phyloP scores from a whole-genome alignment of 2,888 invertebrate species.

The Tetheella fluctuosa region DNA sequence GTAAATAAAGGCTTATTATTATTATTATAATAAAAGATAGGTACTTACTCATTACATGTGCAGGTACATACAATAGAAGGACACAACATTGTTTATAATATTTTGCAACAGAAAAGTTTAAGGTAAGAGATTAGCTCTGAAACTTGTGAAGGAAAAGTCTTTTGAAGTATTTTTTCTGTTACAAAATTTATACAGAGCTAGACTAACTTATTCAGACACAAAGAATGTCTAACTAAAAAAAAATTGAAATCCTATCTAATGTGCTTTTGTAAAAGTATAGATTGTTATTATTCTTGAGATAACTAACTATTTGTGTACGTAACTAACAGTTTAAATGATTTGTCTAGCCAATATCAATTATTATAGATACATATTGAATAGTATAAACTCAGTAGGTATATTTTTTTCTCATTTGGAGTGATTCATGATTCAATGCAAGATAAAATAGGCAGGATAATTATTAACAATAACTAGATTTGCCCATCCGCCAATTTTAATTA shows the following conservation, averaged over 20 bases:
- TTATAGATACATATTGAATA: slow-evolving; percentile 2
- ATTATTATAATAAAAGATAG: slow-evolving; percentile 22
- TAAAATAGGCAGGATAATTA: background rate
- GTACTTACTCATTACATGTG: slow-evolving; percentile 32
- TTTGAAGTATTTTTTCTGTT: background rate
- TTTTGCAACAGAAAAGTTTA: slow-evolving; percentile 15
- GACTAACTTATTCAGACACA: slow-evolving; percentile 36
- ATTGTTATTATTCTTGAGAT: slow-evolving; percentile 16
- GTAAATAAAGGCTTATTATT: too few species aligned
- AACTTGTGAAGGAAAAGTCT: background rate
- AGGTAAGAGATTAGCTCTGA: background rate
- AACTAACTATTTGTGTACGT: slow-evolving; percentile 18
- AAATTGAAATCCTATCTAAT: slow-evolving; percentile 33
- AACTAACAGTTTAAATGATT: slow-evolving; percentile 37
- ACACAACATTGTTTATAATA: slow-evolving; percentile 21
- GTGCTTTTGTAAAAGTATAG: slow-evolving; percentile 17
- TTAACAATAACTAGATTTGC: too few species aligned
- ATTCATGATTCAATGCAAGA: background rate
- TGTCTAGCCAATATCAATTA: slow-evolving; percentile 33
- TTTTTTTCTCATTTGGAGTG: background rate
- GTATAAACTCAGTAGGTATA: background rate
- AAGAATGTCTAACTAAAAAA: slow-evolving; percentile 38
- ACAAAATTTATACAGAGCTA: slow-evolving; percentile 24
- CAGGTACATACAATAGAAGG: slow-evolving; percentile 29
- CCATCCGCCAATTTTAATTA: too few species aligned